Evolutionary conservation across 2,797 vertebrate genomes (phyloP).

Genomic region (Protosalanx chinensis): DNA sequence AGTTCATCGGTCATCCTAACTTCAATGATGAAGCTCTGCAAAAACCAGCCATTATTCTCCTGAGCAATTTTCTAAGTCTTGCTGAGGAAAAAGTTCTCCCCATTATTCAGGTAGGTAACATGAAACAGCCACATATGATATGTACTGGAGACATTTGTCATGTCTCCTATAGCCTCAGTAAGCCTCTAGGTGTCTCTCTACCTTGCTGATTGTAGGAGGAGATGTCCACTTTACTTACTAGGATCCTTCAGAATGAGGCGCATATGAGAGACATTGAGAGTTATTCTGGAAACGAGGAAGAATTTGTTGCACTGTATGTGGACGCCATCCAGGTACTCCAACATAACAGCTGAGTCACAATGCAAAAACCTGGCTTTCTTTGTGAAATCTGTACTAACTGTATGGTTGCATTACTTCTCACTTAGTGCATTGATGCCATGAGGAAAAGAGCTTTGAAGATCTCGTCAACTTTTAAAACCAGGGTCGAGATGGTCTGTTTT

Average conservation of each 20-base stretch:
- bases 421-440: constrained; percentile 48
- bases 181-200: constrained; percentile 1
- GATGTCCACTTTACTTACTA: constrained; percentile 17
- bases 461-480: constrained; percentile 13
- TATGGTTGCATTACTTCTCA: not conserved
- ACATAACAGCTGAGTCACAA: not conserved
- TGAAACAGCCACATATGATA: not conserved
- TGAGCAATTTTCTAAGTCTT: constrained; percentile 35
- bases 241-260: constrained; percentile 39
- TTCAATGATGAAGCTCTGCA: constrained; percentile 19
- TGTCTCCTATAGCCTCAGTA: not conserved
- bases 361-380: not conserved
- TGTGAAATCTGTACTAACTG: not conserved
- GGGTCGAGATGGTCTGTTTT: constrained; percentile 46
- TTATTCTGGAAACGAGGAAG: constrained; percentile 41
- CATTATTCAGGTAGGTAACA: constrained; percentile 43
- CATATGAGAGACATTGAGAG: not conserved
- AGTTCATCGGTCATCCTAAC: constrained; percentile 9
- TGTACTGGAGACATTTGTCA: not conserved
- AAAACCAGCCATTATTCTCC: constrained; percentile 32
- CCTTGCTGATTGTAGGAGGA: constrained; percentile 38
- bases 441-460: constrained; percentile 7
- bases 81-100: constrained; percentile 36
- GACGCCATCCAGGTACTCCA: constrained; percentile 60
- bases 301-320: constrained; percentile 49